These are phyloP conservation scores for Stegana nigrithorax DNA, from an alignment of 2,888 invertebrate genomes.

Conservation along the genomic window DNA sequence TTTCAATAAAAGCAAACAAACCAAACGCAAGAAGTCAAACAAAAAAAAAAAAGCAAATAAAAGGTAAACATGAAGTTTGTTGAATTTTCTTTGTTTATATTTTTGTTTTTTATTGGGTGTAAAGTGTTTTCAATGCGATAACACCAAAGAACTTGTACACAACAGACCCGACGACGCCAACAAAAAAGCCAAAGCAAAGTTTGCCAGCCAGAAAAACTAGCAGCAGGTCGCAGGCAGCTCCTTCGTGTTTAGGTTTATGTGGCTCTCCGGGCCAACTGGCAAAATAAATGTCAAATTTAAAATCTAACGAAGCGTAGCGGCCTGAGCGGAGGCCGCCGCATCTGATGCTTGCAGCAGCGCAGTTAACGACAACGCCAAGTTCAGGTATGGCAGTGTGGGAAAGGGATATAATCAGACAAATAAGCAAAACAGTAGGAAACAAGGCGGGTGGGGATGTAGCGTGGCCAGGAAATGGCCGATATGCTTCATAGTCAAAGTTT, in stretches of 20 bases:
- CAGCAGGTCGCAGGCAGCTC: too few species aligned
- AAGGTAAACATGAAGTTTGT: constrained; percentile 42
- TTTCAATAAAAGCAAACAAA: not conserved
- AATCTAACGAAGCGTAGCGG: not conserved
- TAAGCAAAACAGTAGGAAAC: constrained; percentile 41
- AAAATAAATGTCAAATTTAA: constrained; percentile 7
- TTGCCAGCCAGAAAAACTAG: too few species aligned
- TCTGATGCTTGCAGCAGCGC: too few species aligned
- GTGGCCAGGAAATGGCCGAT: constrained; percentile 4
- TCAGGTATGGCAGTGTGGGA: too few species aligned
- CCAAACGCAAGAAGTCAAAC: not conserved
- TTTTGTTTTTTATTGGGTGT: constrained; percentile 41
- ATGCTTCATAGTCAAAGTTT: constrained; percentile 21
- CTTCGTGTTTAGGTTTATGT: not conserved
- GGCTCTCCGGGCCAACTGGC: not conserved
- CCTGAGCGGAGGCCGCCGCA: too few species aligned
- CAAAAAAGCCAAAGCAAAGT: too few species aligned
- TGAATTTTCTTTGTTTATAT: constrained; percentile 14
- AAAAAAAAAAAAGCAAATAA: constrained; percentile 10
- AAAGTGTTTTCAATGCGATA: constrained; percentile 51
- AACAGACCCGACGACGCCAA: too few species aligned
- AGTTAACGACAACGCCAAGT: too few species aligned
- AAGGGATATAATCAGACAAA: too few species aligned
- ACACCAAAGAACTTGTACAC: constrained; percentile 26
- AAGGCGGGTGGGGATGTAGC: not conserved